These are phyloP conservation scores for Passer domesticus DNA, from an alignment of 2,113 vertebrate genomes.

Conservation along the genomic window DNA sequence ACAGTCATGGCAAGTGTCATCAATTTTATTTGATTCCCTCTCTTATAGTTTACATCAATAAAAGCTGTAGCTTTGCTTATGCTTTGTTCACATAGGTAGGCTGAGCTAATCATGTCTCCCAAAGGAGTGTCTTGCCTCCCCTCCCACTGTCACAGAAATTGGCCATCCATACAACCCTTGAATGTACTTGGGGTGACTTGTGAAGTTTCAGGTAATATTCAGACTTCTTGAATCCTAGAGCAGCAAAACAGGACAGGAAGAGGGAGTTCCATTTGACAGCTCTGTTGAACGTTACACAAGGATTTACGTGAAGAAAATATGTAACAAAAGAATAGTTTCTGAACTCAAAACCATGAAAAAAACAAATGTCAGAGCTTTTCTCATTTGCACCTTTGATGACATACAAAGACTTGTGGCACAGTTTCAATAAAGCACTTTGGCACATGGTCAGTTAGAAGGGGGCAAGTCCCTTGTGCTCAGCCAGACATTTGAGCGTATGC, in stretches of 20 bases:
- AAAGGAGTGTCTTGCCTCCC: neutral
- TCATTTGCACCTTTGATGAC: neutral
- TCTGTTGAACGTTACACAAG: neutral
- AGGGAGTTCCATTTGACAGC: neutral
- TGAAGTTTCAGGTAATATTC: neutral
- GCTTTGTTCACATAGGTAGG: neutral
- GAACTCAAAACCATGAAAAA: neutral
- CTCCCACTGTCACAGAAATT: neutral
- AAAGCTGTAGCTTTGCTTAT: neutral
- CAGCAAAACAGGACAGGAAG: neutral
- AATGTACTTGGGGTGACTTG: neutral
- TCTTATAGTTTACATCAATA: neutral
- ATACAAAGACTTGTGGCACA: neutral
- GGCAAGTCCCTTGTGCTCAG: neutral
- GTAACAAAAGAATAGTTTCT: neutral
- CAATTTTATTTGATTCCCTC: neutral
- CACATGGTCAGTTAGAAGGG: neutral
- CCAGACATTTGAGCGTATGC: neutral
- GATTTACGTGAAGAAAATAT: neutral
- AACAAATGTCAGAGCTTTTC: neutral
- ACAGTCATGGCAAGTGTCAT: neutral
- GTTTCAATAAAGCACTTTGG: neutral
- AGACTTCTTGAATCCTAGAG: neutral
- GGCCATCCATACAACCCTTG: neutral
- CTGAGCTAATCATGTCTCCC: neutral